Percentiles rank a stretch among this genome's conserved stretches.
Conservation (phyloP, 2,797 vertebrate genomes). For the Melanotaenia nigrans region DNA sequence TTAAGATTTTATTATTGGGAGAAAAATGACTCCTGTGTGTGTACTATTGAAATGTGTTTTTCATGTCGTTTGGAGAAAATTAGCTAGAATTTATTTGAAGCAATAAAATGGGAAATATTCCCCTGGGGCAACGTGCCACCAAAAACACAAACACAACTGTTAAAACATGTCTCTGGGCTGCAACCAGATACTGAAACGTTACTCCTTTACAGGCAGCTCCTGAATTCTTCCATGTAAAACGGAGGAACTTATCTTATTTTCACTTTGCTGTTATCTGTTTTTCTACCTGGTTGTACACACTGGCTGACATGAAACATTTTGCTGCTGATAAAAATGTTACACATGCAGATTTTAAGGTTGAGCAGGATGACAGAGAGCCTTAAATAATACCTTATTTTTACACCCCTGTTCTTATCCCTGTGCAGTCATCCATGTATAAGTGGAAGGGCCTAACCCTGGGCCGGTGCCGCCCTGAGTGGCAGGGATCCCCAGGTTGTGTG, state of each 20-base stretch:
- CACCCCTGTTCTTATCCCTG: conserved; percentile 55
- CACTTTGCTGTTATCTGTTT: conserved; percentile 46
- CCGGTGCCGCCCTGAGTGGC: conserved; percentile 50
- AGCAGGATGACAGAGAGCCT: conserved; percentile 64
- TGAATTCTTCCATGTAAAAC: conserved; percentile 48
- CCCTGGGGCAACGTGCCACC: conserved; percentile 72
- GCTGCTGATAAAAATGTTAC: conserved; percentile 53
- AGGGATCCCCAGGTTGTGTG: conserved; percentile 61
- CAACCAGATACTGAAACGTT: conserved; percentile 71
- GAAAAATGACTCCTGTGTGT: conserved; percentile 40
- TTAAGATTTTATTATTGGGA: conserved; percentile 44
- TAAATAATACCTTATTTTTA: conserved; percentile 76
- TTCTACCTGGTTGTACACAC: conserved; percentile 40
- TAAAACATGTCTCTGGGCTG: conserved; percentile 78
- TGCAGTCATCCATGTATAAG: conserved; percentile 77
- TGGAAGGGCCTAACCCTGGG: conserved; percentile 49
- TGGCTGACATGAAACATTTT: conserved; percentile 45
- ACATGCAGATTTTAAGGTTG: conserved; percentile 52
- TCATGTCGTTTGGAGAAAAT: conserved; percentile 77
- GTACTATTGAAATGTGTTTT: conserved; percentile 67
- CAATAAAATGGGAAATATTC: conserved; percentile 80
- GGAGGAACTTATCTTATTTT: conserved; percentile 54
- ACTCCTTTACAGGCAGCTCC: conserved; percentile 52
- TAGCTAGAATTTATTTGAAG: conserved; percentile 80
- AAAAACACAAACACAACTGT: conserved; percentile 83